Evolutionary conservation across 2,797 vertebrate species (phyloP), one percentile per base, ranked within the genome.

Genomic region (Cuculus canorus): DNA sequence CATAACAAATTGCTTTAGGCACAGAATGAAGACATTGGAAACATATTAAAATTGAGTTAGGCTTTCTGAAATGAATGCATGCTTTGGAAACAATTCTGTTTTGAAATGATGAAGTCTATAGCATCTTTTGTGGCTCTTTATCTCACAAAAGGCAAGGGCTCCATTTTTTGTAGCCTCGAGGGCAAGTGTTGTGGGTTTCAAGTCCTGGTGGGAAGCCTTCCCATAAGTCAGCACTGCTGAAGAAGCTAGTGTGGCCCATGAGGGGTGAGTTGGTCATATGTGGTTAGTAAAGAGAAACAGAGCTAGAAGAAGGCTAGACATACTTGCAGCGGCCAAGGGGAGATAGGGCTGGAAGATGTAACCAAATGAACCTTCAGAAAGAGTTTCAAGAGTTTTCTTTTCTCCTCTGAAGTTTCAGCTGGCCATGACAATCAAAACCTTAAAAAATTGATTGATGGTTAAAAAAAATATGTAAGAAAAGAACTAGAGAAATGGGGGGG

Each of bases 1-100:
- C 93, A 85, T 90, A 94, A 92, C 90, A 97, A 96, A 96, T 95
- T 90, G 94, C 92, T 95, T 82, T 93, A 66, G 33, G 96, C 95
- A 75, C 17, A 75, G 86, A 92, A 89, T 54, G 41, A 95, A 84
- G 68, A 90, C 88, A 85, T 52, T 92, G 93, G 92, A 95, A 96
- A 91, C 78, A 82, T 89, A 91, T 88, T 96, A 92, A 88, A 96
- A 96, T 91, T 1, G 7, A 87, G 90, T 95, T 94, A 92, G 57
- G 69, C 45, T 93, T 85, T 96, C 48, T 95, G 93, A 95, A 94
- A 95, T 68, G 37, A 94, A 83, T 87, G 84, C 54, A 37, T 41
- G 71, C 57, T 90, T 94, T 93, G 75, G 66, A 83, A 95, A 83
- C 24, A 85, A 22, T 90, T 77, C 72, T 88, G 61, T 27, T 85